phyloP scores from a whole-genome alignment of 1,140 invertebrate genomes.

The Bradysia coprophila region DNA sequence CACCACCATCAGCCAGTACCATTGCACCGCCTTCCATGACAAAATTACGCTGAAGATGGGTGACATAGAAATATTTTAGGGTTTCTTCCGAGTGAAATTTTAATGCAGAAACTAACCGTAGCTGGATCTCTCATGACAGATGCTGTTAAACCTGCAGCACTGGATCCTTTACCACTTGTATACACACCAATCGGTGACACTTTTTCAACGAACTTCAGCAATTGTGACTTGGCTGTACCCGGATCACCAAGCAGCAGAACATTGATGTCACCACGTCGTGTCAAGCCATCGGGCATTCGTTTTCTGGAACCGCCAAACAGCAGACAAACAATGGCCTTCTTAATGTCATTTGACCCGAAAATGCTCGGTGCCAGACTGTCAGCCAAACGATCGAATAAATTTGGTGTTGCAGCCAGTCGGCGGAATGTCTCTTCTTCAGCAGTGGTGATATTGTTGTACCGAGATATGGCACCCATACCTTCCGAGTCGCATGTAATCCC shows the following conservation, averaged over 20 bases:
- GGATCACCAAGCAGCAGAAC: slow-evolving; percentile 92
- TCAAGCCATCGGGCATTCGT: slow-evolving; percentile 86
- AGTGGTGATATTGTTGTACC: slow-evolving; percentile 33
- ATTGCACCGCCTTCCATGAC: slow-evolving; percentile 99
- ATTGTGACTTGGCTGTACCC: slow-evolving; percentile 95
- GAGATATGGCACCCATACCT: slow-evolving; percentile 45
- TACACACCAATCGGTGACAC: slow-evolving; percentile 94
- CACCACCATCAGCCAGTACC: slow-evolving; percentile 97
- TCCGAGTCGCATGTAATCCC: slow-evolving; percentile 77
- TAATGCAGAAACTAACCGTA: slow-evolving; percentile 39
- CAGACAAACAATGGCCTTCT: slow-evolving; percentile 91
- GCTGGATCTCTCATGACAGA: slow-evolving; percentile 89
- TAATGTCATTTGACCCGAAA: slow-evolving; percentile 87
- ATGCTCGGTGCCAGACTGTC: slow-evolving; percentile 95
- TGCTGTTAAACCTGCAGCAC: slow-evolving; percentile 95
- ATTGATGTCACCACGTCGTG: slow-evolving; percentile 93
- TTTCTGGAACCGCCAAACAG: slow-evolving; percentile 88
- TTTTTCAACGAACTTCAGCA: slow-evolving; percentile 94
- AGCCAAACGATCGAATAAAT: slow-evolving; percentile 81
- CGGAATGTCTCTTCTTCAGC: slow-evolving; percentile 89
- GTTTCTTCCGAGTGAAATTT: background rate
- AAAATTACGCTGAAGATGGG: slow-evolving; percentile 67
- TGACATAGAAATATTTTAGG: slow-evolving; percentile 3
- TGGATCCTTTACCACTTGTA: slow-evolving; percentile 97
- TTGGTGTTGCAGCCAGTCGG: slow-evolving; percentile 59